Base-by-base conservation (phyloP, 2,113 vertebrate genomes). In the Ariopsis seemanni region DNA sequence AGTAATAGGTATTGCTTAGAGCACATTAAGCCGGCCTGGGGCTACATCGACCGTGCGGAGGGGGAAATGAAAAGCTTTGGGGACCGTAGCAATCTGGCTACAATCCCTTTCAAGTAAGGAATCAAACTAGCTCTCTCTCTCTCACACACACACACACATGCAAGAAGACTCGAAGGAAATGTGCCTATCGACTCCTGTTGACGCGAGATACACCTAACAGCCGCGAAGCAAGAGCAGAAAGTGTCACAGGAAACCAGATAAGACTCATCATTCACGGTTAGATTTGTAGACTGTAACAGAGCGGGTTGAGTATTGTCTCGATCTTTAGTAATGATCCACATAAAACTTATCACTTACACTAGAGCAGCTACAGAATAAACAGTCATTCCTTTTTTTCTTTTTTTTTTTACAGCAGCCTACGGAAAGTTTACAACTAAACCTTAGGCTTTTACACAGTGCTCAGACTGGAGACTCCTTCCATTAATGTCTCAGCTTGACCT, bases 1-100 rank as follows among this genome's bases (percentile, higher is more conserved):
- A 91, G 86, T 90, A 91, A 90, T 91, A 88, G 91, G 86, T 88
- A 87, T 86, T 88, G 91, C 87, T 91, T 88, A 89, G 88, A 89
- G 88, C 86, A 79, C 89, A 85, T 89, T 87, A 83, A 87, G 86
- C 82, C 52, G 60, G 82, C 52, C 67, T 63, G 84, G 88, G 85
- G 69, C 58, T 18, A 58, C 85, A 72, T 87, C 69, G 82, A 88
- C 83, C 81, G 75, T 67, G 69, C 75, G 71, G 65, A 30, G 67
- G 84, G 79, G 57, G 79, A 74, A 74, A 53, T 18, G 57, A 52
- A 75, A 48, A 63, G 88, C 85, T 86, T 85, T 53, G 63, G 79
- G 89, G 86, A 87, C 58, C 27, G 42, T 63, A 20, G 72, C 80
- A 78, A 87, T 89, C 79, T 74, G 62, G 69, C 83, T 65, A 17